Base-by-base conservation (phyloP, 2,888 invertebrate genomes). In the Acheta domesticus region DNA sequence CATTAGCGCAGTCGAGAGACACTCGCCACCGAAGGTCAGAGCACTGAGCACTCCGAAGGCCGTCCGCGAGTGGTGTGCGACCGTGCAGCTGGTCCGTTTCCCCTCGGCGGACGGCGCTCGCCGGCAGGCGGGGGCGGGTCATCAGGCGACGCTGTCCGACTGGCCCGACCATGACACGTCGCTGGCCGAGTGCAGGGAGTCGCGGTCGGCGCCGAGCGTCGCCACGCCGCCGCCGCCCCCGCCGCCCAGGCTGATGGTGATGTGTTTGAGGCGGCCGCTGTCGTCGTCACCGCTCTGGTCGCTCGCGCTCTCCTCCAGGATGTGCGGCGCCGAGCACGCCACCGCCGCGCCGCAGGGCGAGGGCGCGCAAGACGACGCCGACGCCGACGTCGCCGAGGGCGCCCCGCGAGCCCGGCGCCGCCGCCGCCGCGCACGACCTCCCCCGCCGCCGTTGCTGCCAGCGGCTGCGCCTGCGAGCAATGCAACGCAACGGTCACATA, bases 191-290 rank as follows among this genome's bases (percentile, higher is more conserved):
- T 1, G 75, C n/a, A 74, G 74, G 1, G 20, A 74, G 74, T 74
- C n/a, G 74, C n/a, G 74, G 74, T 74, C n/a, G 74, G 74, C n/a
- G n/a, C 20, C 20, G n/a, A 1, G 20, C n/a, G n/a, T n/a, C 74
- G 74, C 74, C 74, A 1, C n/a, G 20, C 75, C 75, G 21, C 75
- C 79, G 2, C 84, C 74, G 11, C 1, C n/a, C 12, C 75, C 75
- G 21, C 75, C 79, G 2, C 84, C 85, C 74, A 85, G 81, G 75
- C 83, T 86, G 77, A 88, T 88, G 36, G 87, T 87, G 81, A 88
- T 88, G 82, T 87, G 86, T 81, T 87, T 87, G 78, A 87, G 83
- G 83, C 87, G 86, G 80, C 87, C 87, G 81, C 85, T 85, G 77
- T 83, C 81, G 62, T 86, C 86, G 16, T 86, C 85, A 79, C 86